A percentile compares a stretch with the other conserved stretches of the same genome.
Conservation (phyloP, 2,113 vertebrate species). For the Lagopus muta region DNA sequence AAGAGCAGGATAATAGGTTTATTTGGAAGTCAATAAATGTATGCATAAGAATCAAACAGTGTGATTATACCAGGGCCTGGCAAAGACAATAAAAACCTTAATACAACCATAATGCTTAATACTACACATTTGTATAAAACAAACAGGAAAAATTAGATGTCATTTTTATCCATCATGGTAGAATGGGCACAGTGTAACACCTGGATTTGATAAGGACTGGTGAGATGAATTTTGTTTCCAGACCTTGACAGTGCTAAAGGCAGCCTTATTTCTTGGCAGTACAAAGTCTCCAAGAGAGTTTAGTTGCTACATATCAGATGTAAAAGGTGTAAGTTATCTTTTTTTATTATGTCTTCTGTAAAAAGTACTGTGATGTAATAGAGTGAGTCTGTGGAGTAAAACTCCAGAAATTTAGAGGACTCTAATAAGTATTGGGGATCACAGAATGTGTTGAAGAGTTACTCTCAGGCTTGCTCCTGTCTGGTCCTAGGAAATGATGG, state of each 20-base stretch:
- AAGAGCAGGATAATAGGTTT: neutral
- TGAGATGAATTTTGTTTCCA: neutral
- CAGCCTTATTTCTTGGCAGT: neutral
- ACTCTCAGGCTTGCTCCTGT: neutral
- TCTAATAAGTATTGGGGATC: neutral
- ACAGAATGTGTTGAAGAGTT: neutral
- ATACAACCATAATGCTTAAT: neutral
- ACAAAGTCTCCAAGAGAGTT: neutral
- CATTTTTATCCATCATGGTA: neutral
- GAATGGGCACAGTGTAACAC: neutral
- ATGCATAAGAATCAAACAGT: neutral
- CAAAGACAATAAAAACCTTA: conserved; percentile 4
- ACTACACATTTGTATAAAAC: neutral
- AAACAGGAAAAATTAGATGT: neutral
- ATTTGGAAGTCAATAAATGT: neutral
- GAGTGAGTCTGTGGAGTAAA: neutral
- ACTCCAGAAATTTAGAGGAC: neutral
- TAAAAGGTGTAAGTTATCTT: neutral
- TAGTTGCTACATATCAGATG: neutral
- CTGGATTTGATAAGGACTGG: neutral
- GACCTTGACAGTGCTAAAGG: neutral
- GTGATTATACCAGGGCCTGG: neutral
- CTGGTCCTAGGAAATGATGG: neutral
- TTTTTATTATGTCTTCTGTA: neutral
- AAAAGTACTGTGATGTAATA: neutral